phyloP scores from a whole-genome alignment of 2,888 invertebrate species.

The Ophonus ardosiacus region DNA sequence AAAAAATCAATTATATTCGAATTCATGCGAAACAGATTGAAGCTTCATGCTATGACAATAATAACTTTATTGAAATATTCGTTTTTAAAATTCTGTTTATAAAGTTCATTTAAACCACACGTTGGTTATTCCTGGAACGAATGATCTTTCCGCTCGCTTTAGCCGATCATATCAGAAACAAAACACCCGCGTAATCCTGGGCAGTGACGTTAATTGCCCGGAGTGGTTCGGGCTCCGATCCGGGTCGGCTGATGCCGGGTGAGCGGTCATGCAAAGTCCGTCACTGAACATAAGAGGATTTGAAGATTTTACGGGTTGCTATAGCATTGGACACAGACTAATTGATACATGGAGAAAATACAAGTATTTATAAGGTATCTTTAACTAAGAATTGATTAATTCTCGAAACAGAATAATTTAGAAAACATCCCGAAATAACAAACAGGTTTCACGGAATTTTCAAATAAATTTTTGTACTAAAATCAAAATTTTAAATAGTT shows the following conservation, averaged over 20 bases:
- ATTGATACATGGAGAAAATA: not conserved
- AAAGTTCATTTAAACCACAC: no score
- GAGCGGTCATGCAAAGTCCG: not conserved
- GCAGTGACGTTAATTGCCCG: conserved; percentile 56
- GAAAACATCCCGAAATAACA: no score
- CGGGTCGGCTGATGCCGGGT: not conserved
- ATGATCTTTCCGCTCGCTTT: conserved; percentile 51
- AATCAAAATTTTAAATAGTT: no score
- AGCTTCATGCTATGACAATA: no score
- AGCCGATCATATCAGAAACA: conserved; percentile 60
- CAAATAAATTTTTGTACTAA: no score
- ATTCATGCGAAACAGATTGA: no score
- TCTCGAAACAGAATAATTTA: no score
- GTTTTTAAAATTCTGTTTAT: no score
- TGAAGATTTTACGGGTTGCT: not conserved
- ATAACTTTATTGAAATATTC: no score
- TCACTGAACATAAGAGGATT: not conserved
- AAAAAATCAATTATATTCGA: no score
- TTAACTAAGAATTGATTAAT: no score
- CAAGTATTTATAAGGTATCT: not conserved
- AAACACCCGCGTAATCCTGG: conserved; percentile 58
- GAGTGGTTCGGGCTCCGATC: not conserved
- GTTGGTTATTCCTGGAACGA: not conserved
- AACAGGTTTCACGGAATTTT: no score
- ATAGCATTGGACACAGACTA: not conserved